These are phyloP conservation scores for Phlogophora meticulosa DNA, from an alignment of 2,888 invertebrate species.

Conservation along the genomic window DNA sequence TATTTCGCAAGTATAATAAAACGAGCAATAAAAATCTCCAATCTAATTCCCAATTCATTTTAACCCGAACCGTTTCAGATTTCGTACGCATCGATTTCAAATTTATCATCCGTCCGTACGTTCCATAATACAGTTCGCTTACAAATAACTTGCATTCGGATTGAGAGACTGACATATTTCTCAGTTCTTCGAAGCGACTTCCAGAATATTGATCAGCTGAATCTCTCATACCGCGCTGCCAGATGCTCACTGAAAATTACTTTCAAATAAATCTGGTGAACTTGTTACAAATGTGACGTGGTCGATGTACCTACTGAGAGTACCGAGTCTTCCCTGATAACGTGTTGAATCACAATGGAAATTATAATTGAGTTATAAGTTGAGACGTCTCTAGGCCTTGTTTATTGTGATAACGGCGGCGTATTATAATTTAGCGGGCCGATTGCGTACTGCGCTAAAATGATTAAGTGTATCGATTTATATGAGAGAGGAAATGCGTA, in stretches of 20 bases:
- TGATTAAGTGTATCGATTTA: conserved; percentile 58
- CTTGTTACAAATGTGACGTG: conserved; percentile 75
- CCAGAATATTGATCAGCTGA: conserved; percentile 89
- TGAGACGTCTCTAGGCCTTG: conserved; percentile 56
- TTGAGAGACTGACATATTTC: conserved; percentile 89
- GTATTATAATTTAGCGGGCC: conserved; percentile 54
- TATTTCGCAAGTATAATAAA: conserved; percentile 43
- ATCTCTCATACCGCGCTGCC: conserved; percentile 88
- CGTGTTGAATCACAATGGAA: conserved; percentile 73
- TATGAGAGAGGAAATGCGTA: conserved; percentile 12
- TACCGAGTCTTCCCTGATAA: conserved; percentile 58
- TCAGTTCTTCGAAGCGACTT: conserved; percentile 86
- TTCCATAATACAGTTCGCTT: conserved; percentile 72
- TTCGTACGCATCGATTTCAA: conserved; percentile 66
- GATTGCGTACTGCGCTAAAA: conserved; percentile 45
- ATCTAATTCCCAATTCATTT: conserved; percentile 62
- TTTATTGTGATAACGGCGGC: conserved; percentile 60
- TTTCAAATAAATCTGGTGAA: conserved; percentile 88
- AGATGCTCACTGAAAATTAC: conserved; percentile 90
- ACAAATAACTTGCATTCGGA: conserved; percentile 81
- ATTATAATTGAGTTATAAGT: conserved; percentile 75
- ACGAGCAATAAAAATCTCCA: conserved; percentile 51
- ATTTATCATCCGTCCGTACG: conserved; percentile 66
- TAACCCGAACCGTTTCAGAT: conserved; percentile 60
- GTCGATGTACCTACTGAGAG: conserved; percentile 40